Evolutionary conservation across 2,888 invertebrate species (phyloP).

Genomic region (Atethmia centrago): DNA sequence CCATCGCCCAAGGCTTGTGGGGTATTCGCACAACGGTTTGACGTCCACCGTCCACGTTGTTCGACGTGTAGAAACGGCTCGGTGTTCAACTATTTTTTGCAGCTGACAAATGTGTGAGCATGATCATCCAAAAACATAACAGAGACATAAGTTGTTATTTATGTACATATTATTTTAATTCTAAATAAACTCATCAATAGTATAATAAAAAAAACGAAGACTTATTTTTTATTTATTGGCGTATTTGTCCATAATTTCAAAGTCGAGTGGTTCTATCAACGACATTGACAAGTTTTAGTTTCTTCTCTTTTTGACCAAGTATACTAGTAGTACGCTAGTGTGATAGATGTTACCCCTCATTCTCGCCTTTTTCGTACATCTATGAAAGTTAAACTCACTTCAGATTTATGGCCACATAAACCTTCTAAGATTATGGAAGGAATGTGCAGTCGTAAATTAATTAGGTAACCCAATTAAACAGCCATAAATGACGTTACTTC

Average conservation of each 20-base stretch:
- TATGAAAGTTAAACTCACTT: constrained; percentile 29
- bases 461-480: constrained; percentile 38
- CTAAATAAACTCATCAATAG: too few relatives aligned
- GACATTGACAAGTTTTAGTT: too few relatives aligned
- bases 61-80: not conserved
- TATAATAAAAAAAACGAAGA: too few relatives aligned
- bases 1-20: not conserved
- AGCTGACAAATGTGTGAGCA: not conserved
- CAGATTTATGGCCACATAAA: constrained; percentile 47
- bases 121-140: not conserved
- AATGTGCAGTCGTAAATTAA: constrained; percentile 42
- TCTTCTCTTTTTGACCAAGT: too few relatives aligned
- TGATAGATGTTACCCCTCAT: too few relatives aligned
- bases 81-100: not conserved
- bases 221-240: too few relatives aligned
- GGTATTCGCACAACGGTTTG: not conserved
- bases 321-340: too few relatives aligned
- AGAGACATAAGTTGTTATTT: too few relatives aligned
- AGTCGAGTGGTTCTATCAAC: too few relatives aligned
- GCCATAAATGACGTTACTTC: constrained; percentile 20
- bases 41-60: not conserved
- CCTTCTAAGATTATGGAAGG: constrained; percentile 38
- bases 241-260: too few relatives aligned
- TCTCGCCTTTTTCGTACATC: too few relatives aligned
- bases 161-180: too few relatives aligned